Evolutionary conservation across 2,888 invertebrate genomes (phyloP), one percentile per base, ranked within the genome.

Genomic region (Aleiodes leptofemur): DNA sequence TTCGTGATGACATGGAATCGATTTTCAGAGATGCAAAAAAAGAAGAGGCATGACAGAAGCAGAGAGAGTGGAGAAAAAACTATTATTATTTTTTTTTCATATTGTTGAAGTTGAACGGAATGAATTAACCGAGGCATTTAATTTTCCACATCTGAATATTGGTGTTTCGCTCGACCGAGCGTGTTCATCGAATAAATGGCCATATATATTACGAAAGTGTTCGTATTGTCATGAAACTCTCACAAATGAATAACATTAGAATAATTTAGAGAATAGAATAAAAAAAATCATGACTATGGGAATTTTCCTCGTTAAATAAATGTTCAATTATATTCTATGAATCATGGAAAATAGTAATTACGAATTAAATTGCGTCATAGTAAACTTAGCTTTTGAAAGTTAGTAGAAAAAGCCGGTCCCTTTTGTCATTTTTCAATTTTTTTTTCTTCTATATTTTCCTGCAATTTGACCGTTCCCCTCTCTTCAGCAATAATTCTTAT

Each of bases 141-240:
- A 64, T 64, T 64, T 43, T 64, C 64, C n/a, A n/a, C 34, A 34
- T 61, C 14, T n/a, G 64, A 48, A 64, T 64, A 64, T 64, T 64
- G 64, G 64, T 43, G 64, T 64, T 64, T 64, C 16, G 48, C 43
- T 64, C 43, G 38, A 31, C 11, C 13, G 1, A 38, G 43, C 61
- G 16, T 14, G 14, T 13, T 61, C 34, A 61, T n/a, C 34, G 13
- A 29, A 1, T 38, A 8, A 38, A 59, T 59, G 11, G 59, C 34
- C 13, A 34, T 34, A 59, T 59, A 59, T 59, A 59, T 34, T 59
- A 34, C 43, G 7, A 43, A 3, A 7, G 43, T 23, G 29, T 59
- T n/a, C 13, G 5, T 34, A 34, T 16, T 38, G 34, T 29, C 31
- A 34, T 43, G 61, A 14, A 38, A n/a, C 38, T 34, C 9, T 43